Evolutionary conservation across 2,797 vertebrate species (phyloP).

Genomic region (Paramormyrops hopkinsi): DNA sequence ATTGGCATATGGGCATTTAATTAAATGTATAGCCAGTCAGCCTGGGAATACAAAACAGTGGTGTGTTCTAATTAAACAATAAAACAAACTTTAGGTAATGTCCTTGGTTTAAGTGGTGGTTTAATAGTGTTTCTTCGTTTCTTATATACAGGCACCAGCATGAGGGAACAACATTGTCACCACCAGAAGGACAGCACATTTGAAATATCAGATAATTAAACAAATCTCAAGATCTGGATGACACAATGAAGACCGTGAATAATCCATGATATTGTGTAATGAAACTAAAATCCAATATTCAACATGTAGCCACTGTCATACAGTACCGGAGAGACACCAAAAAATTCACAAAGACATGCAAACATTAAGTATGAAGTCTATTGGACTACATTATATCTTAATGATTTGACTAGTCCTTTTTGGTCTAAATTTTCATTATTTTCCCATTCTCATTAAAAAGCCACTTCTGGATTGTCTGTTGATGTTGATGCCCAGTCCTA

Average conservation of each 20-base stretch:
- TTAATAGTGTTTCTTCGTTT: neutral
- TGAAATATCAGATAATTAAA: neutral
- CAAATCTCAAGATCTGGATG: neutral
- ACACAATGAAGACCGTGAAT: neutral
- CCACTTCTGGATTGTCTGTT: neutral
- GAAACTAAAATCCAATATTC: neutral
- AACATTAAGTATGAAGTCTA: neutral
- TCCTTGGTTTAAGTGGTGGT: neutral
- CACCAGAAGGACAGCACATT: neutral
- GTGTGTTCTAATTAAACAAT: neutral
- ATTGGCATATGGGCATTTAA: neutral
- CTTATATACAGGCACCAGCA: neutral
- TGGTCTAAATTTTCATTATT: neutral
- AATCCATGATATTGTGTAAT: neutral
- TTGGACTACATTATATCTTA: neutral
- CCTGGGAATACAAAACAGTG: neutral
- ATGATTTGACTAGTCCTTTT: neutral
- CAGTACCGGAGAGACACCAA: neutral
- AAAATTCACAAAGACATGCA: neutral
- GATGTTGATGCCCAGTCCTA: conserved; percentile 34
- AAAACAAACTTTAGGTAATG: neutral
- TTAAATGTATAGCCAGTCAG: neutral
- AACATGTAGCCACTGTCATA: neutral
- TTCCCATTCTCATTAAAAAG: neutral
- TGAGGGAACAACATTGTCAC: neutral